These are phyloP conservation scores for Fukomys damarensis DNA, from an alignment of 2,113 vertebrate genomes.

Conservation along the genomic window DNA sequence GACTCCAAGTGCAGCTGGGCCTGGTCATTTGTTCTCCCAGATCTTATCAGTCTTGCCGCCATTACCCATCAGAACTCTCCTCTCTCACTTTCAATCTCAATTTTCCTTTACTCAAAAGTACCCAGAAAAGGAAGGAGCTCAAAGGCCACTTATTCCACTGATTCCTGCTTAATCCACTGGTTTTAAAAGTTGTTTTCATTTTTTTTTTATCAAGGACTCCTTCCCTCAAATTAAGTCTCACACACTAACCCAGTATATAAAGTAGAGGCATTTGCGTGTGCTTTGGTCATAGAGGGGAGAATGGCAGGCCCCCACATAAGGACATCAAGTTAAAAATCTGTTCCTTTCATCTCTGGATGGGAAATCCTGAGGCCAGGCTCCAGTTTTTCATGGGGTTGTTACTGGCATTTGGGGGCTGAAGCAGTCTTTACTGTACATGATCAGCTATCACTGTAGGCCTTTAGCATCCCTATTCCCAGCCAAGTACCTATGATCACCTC, in stretches of 20 bases:
- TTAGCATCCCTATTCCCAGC: not conserved
- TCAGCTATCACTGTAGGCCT: not conserved
- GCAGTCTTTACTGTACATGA: not conserved
- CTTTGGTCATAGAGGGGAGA: not conserved
- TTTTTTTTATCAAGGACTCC: constrained; percentile 25
- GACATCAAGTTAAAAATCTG: not conserved
- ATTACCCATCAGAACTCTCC: not conserved
- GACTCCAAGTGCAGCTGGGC: not conserved
- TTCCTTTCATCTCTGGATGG: not conserved
- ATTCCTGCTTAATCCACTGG: constrained; percentile 45
- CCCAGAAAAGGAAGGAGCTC: constrained; percentile 8
- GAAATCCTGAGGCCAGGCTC: not conserved
- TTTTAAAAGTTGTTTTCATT: constrained; percentile 20
- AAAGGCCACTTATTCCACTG: no score
- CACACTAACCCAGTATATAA: not conserved
- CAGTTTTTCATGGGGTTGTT: not conserved
- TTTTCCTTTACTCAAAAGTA: constrained; percentile 52
- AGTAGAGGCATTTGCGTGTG: not conserved
- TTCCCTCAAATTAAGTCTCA: constrained; percentile 43
- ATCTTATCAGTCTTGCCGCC: constrained; percentile 34
- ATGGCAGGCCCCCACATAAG: not conserved
- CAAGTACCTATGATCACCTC: not conserved
- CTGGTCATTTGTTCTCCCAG: constrained; percentile 51
- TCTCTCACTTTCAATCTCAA: constrained; percentile 39
- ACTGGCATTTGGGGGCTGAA: not conserved